phyloP scores from a whole-genome alignment of 2,888 invertebrate genomes.

The Galerucella nymphaeae region DNA sequence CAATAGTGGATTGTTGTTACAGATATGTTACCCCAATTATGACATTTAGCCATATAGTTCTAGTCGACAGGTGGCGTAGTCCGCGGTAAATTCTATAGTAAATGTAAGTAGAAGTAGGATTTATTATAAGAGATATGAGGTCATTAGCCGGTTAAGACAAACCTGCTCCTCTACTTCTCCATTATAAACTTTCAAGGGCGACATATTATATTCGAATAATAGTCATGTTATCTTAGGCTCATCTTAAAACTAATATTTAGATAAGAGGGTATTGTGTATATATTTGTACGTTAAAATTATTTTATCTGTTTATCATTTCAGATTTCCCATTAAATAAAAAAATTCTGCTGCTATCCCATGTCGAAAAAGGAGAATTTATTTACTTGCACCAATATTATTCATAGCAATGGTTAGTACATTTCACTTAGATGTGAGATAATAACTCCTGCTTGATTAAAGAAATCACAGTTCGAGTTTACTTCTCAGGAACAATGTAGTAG shows the following conservation, averaged over 20 bases:
- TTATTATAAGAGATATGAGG: constrained; percentile 49
- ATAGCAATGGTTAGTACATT: neutral
- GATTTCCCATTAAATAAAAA: neutral
- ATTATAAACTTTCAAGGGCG: constrained; percentile 55
- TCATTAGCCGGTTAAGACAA: constrained; percentile 58
- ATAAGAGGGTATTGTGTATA: neutral
- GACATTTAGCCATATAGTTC: neutral
- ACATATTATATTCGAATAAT: constrained; percentile 17
- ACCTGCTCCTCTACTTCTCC: constrained; percentile 59
- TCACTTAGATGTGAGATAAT: neutral
- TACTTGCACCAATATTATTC: neutral
- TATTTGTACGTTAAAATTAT: constrained; percentile 6
- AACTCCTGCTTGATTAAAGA: neutral
- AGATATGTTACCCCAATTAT: neutral
- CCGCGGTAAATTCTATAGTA: constrained; percentile 15
- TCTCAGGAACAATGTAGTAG: no score
- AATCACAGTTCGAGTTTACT: no score
- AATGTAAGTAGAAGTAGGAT: constrained; percentile 20
- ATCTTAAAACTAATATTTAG: constrained; percentile 21
- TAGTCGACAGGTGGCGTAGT: constrained; percentile 8
- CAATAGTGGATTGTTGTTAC: neutral
- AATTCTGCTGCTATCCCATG: neutral
- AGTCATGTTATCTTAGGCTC: constrained; percentile 9
- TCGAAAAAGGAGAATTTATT: neutral
- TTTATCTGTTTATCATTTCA: neutral